Conservation (phyloP, 2,797 vertebrate genomes). For the Epinephelus awoara region DNA sequence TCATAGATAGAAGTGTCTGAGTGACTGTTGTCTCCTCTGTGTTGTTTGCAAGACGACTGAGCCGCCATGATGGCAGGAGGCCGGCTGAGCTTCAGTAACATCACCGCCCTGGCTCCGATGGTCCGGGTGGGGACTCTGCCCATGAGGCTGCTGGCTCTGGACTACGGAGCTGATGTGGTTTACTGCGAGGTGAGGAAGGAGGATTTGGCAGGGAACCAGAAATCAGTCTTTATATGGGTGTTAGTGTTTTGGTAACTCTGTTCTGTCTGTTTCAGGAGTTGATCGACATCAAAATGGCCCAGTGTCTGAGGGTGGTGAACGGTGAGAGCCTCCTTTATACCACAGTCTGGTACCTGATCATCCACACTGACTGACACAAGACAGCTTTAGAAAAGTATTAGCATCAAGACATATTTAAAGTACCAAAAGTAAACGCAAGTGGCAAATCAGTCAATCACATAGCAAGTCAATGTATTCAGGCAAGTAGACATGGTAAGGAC, state of each 20-base stretch:
- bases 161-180: constrained; percentile 96
- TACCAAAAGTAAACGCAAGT: too few species aligned
- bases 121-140: constrained; percentile 96
- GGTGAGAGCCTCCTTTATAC: constrained; percentile 72
- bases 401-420: too few species aligned
- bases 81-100: constrained; percentile 87
- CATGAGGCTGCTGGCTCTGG: constrained; percentile 95
- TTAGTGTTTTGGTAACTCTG: not conserved
- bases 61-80: constrained; percentile 79
- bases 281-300: constrained; percentile 96
- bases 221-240: not conserved
- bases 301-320: constrained; percentile 92
- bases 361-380: too few species aligned
- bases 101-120: constrained; percentile 94
- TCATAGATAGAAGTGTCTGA: not conserved
- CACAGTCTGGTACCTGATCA: too few species aligned
- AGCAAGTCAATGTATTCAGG: too few species aligned
- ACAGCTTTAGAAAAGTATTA: too few species aligned
- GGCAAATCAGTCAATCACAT: too few species aligned
- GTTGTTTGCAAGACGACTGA: constrained; percentile 30
- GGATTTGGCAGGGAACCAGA: too few species aligned
- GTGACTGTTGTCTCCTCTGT: not conserved
- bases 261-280: constrained; percentile 89
- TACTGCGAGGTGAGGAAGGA: constrained; percentile 92
- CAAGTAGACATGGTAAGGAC: too few species aligned